These are phyloP conservation scores for Microdon myrmicae DNA, from an alignment of 2,888 invertebrate genomes.

Conservation along the genomic window DNA sequence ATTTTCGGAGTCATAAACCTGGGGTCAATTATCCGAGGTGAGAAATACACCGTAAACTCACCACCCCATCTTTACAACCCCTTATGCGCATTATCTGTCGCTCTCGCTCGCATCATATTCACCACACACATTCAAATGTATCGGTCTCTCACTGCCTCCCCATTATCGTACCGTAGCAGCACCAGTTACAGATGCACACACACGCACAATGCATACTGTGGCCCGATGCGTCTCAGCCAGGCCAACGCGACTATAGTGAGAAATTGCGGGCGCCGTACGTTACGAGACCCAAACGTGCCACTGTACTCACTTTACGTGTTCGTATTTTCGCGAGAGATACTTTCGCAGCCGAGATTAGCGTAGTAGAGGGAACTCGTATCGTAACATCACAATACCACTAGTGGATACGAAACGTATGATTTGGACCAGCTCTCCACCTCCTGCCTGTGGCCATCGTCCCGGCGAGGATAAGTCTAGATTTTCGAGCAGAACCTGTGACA, in stretches of 20 bases:
- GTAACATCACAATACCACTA: slow-evolving; percentile 15
- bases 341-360: slow-evolving; percentile 38
- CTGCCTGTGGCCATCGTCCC: slow-evolving; percentile 4
- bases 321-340: slow-evolving; percentile 49
- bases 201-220: slow-evolving; percentile 10
- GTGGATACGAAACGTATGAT: no score
- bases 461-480: slow-evolving; percentile 47
- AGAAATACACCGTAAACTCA: slow-evolving; percentile 15
- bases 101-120: slow-evolving; percentile 14
- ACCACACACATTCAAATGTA: slow-evolving; percentile 31
- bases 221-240: slow-evolving; percentile 6
- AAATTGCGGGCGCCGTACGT: slow-evolving; percentile 48
- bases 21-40: slow-evolving; percentile 10
- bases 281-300: slow-evolving; percentile 50
- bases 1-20: slow-evolving; percentile 25
- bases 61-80: slow-evolving; percentile 6
- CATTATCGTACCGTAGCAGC: not conserved
- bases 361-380: slow-evolving; percentile 14
- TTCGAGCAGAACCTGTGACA: slow-evolving; percentile 49
- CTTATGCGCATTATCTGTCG: no score
- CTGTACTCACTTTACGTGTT: slow-evolving; percentile 50
- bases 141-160: slow-evolving; percentile 8
- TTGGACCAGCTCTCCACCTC: no score
- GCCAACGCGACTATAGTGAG: slow-evolving; percentile 29
- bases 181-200: slow-evolving; percentile 1